phyloP scores from a whole-genome alignment of 2,888 invertebrate species.

The Cephalotes varians region DNA sequence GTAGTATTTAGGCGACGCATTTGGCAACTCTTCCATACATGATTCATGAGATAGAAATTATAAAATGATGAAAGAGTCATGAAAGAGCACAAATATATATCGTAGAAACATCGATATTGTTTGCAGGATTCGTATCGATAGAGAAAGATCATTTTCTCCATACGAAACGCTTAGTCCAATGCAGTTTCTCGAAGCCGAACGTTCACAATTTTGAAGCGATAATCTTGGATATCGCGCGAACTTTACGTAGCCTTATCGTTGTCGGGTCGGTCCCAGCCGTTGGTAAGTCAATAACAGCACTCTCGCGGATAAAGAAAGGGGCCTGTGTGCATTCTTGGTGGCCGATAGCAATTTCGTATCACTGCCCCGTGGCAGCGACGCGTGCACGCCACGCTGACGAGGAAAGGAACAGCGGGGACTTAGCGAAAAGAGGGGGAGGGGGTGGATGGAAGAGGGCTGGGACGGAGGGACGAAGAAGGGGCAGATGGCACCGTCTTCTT shows the following conservation, averaged over 20 bases:
- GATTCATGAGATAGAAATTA: too few relatives aligned
- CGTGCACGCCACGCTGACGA: conserved; percentile 29
- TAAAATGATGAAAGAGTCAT: too few relatives aligned
- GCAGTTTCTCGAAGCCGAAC: neutral
- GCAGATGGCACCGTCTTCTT: conserved; percentile 81
- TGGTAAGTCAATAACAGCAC: conserved; percentile 33
- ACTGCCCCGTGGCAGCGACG: conserved; percentile 50
- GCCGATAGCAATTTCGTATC: conserved; percentile 52
- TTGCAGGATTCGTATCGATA: neutral
- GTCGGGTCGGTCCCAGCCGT: conserved; percentile 28
- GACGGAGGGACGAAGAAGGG: conserved; percentile 78
- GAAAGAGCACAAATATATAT: neutral
- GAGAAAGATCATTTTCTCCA: neutral
- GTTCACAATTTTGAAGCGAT: neutral
- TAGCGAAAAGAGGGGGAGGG: neutral
- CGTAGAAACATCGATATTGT: neutral
- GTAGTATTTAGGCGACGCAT: too few relatives aligned
- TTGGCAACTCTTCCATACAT: too few relatives aligned
- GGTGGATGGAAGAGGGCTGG: conserved; percentile 33
- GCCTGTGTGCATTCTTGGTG: conserved; percentile 41
- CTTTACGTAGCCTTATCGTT: conserved; percentile 23
- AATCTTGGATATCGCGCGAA: neutral
- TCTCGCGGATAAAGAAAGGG: conserved; percentile 46
- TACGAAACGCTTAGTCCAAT: neutral
- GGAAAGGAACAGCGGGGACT: conserved; percentile 4